Base-by-base conservation (phyloP, 2,113 vertebrate species). In the Pseudorasbora parva region DNA sequence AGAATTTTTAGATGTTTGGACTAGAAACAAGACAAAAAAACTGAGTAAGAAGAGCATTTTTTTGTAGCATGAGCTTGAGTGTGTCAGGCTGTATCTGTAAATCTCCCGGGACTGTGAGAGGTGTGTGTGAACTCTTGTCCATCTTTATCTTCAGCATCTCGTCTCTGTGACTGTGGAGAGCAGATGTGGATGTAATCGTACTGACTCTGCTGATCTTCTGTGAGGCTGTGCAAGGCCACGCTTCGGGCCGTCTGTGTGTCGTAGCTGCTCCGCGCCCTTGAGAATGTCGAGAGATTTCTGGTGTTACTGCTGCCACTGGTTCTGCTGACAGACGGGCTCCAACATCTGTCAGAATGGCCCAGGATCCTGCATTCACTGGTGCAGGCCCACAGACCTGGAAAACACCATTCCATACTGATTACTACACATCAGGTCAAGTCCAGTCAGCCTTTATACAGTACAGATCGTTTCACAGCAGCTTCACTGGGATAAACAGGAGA, bases 291-390 rank as follows among this genome's bases (percentile, higher is more conserved):
- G 75, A 93, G 89, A 72, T 93, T 92, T 23, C 93, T 94, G 5
- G 93, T 90, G 9, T 95, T 90, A 5, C 95, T 60, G 3, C 93
- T 91, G 2, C 93, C 96, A 88, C 94, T 94, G 79, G 92, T 90
- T 66, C 95, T 95, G 2, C 92, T 91, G 0, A 96, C 97, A 4
- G 98, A 97, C 0, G 98, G 97, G 87, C 97, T 99, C 98, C 98
- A 99, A 93, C 98, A 99, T 81, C 97, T 95, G 89, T 99, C 98
- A 0, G 98, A 99, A 89, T 99, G 98, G 43, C 98, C 98, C 85
- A 99, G 90, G 87, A 98, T 95, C 92, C 98, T 97, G 92, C 98
- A 99, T 88, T 99, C 98, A 0, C 96, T 97, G 0, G 98, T 99
- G 84, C 98, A 99, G 0, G 98, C 96, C 98, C 97, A 99, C 69